Conservation (phyloP, 1,140 invertebrate species). For the Papilio helenus region DNA sequence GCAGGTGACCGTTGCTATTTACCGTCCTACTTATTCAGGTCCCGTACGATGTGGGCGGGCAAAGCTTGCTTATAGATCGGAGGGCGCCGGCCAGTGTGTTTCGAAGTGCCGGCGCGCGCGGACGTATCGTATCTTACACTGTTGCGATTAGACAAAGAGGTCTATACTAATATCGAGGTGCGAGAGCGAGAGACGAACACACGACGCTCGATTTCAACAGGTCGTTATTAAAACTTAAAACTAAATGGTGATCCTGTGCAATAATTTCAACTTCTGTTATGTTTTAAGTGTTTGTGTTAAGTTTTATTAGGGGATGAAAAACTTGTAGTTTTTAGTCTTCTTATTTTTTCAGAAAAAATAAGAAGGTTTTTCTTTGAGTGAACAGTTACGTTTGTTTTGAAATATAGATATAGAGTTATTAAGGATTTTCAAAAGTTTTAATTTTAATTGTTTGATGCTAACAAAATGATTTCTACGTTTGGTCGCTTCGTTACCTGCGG, state of each 20-base stretch:
- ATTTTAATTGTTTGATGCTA: background rate
- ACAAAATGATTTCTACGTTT: background rate
- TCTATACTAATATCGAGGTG: constrained; percentile 53
- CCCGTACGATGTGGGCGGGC: constrained; percentile 67
- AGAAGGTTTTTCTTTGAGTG: background rate
- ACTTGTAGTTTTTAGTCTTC: no score
- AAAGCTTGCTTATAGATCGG: constrained; percentile 74
- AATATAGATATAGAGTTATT: background rate
- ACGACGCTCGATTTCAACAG: constrained; percentile 71
- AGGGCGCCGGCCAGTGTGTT: constrained; percentile 67
- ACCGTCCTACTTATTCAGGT: constrained; percentile 72
- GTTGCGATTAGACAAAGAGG: constrained; percentile 55
- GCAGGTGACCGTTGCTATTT: constrained; percentile 72
- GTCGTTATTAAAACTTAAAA: constrained; percentile 77
- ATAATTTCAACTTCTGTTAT: constrained; percentile 71
- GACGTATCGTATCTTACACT: constrained; percentile 58
- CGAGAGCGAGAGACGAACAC: constrained; percentile 61
- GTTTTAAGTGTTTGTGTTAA: constrained; percentile 59
- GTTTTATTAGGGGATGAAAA: constrained; percentile 48
- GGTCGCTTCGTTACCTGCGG: background rate
- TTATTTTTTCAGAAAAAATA: no score
- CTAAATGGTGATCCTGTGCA: constrained; percentile 75
- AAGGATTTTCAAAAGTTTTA: background rate
- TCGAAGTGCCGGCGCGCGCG: constrained; percentile 67
- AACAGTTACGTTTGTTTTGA: background rate